phyloP scores from a whole-genome alignment of 2,797 vertebrate genomes.

The Chrysocyon brachyurus region DNA sequence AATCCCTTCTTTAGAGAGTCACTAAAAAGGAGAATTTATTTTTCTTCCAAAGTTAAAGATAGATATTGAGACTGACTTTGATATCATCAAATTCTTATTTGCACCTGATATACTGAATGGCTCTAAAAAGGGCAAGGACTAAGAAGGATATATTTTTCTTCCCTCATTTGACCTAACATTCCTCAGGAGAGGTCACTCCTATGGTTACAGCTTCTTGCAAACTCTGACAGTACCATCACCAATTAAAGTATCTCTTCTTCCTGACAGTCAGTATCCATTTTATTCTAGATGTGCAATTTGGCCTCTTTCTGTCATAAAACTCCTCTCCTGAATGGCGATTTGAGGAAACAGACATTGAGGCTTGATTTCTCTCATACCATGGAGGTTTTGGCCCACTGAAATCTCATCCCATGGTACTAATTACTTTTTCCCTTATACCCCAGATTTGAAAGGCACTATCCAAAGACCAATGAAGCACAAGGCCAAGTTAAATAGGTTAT shows the following conservation, averaged over 20 bases:
- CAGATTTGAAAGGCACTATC: background rate
- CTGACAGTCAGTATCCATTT: conserved; percentile 44
- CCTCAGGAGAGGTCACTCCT: background rate
- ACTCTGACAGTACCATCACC: conserved; percentile 18
- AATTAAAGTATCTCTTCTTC: conserved; percentile 58
- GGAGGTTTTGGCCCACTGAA: background rate
- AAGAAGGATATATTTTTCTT: conserved; percentile 7
- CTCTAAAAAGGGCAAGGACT: background rate
- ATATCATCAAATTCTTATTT: conserved; percentile 23
- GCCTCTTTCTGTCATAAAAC: conserved; percentile 66
- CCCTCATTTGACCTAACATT: conserved; percentile 3
- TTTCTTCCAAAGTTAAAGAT: background rate
- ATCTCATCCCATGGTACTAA: background rate
- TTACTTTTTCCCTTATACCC: background rate
- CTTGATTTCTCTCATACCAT: background rate
- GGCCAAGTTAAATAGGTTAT: background rate
- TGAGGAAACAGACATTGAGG: background rate
- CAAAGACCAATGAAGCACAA: background rate
- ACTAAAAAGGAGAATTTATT: background rate
- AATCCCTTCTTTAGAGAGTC: conserved; percentile 20
- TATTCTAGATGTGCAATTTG: conserved; percentile 18
- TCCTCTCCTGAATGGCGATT: background rate
- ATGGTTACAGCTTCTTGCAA: background rate
- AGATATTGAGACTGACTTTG: conserved; percentile 31
- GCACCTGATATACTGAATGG: background rate